Percentiles rank a stretch among this genome's conserved stretches.
phyloP scores from a whole-genome alignment of 1,140 invertebrate species.

The Holotrichia oblita region DNA sequence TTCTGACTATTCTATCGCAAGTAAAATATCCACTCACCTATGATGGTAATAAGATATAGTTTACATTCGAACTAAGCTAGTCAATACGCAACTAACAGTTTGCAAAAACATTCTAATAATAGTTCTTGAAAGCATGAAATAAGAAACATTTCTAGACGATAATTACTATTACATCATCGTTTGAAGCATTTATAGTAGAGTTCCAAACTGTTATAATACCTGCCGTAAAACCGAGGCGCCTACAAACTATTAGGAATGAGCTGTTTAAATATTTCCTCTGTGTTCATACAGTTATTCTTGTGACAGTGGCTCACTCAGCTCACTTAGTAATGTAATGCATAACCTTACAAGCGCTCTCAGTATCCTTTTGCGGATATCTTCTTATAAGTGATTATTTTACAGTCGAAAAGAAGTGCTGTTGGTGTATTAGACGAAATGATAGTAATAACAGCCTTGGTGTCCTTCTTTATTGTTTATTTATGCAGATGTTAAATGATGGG shows the following conservation, averaged over 20 bases:
- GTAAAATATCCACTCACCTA: too few species aligned
- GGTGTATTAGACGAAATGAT: neutral
- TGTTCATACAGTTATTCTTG: neutral
- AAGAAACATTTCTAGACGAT: too few species aligned
- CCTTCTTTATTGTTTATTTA: conserved; percentile 15
- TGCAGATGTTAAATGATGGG: conserved; percentile 12
- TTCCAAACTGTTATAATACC: neutral
- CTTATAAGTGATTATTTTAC: neutral
- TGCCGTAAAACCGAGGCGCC: neutral
- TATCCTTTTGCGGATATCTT: neutral
- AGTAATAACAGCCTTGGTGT: neutral
- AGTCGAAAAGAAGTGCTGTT: neutral
- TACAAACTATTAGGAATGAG: neutral
- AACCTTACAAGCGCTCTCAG: too few species aligned
- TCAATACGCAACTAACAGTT: too few species aligned
- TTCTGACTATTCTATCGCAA: too few species aligned
- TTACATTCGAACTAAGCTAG: too few species aligned
- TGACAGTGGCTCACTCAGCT: neutral
- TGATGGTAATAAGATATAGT: too few species aligned
- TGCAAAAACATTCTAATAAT: too few species aligned
- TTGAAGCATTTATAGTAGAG: neutral
- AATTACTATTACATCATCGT: too few species aligned
- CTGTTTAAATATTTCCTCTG: neutral
- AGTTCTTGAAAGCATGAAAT: too few species aligned
- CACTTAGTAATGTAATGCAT: too few species aligned